Conservation (phyloP, 2,113 vertebrate genomes). For the Percina caprodes region DNA sequence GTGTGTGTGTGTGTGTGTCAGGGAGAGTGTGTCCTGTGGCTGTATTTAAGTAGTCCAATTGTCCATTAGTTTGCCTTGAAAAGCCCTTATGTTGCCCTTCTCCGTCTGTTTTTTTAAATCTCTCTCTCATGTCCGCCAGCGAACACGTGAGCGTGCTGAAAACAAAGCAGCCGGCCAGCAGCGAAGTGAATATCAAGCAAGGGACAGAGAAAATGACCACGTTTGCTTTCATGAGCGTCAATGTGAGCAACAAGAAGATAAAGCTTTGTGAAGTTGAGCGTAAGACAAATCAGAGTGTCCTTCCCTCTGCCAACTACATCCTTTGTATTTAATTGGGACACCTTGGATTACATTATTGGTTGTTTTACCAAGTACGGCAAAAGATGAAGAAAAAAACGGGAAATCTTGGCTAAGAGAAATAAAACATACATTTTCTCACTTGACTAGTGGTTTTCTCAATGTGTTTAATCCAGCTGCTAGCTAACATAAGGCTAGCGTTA, state of each 20-base stretch:
- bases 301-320: background rate
- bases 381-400: background rate
- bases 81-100: constrained; percentile 63
- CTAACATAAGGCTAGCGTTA: too few relatives aligned
- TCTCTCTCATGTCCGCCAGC: constrained; percentile 17
- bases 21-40: constrained; percentile 54
- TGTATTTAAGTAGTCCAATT: constrained; percentile 60
- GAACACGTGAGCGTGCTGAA: constrained; percentile 25
- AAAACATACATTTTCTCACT: background rate
- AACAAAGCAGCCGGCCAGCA: background rate
- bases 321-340: constrained; percentile 17
- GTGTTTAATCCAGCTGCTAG: too few relatives aligned
- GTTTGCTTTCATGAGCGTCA: background rate
- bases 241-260: background rate
- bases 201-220: background rate
- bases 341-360: constrained; percentile 15
- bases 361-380: background rate
- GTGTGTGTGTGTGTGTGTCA: constrained; percentile 30
- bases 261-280: background rate
- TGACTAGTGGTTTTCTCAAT: too few relatives aligned
- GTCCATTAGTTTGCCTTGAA: constrained; percentile 63
- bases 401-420: background rate
- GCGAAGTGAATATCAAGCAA: background rate
- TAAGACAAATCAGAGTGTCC: background rate
- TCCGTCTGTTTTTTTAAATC: constrained; percentile 9